These are phyloP conservation scores for Ophonus ardosiacus DNA, from an alignment of 2,888 invertebrate genomes.

Conservation along the genomic window DNA sequence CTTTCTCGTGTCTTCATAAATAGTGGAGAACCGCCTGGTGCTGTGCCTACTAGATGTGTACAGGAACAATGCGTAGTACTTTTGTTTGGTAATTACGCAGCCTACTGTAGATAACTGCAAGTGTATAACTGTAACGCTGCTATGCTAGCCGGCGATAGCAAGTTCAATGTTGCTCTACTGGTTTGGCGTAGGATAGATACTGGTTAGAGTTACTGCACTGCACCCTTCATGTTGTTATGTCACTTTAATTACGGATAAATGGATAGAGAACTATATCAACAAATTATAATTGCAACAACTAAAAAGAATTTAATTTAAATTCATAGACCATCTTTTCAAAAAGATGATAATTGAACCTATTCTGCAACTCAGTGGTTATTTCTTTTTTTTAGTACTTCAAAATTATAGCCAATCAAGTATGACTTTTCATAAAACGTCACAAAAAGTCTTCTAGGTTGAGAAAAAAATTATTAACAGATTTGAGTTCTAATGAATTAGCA, in stretches of 20 bases:
- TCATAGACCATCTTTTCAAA: no score
- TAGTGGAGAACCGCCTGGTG: not conserved
- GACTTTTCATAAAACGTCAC: no score
- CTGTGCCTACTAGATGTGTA: conserved; percentile 30
- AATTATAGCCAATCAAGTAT: no score
- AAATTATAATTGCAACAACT: no score
- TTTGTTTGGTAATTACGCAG: conserved; percentile 56
- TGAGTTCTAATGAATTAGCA: no score
- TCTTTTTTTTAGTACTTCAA: no score
- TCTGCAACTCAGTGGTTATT: no score
- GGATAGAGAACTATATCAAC: not conserved
- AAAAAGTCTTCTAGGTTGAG: no score
- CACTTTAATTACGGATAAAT: not conserved
- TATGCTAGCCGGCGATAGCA: not conserved
- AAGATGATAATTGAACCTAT: no score
- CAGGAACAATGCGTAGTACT: conserved; percentile 57
- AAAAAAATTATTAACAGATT: no score
- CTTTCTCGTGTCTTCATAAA: conserved; percentile 57
- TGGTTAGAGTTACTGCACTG: not conserved
- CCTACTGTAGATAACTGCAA: conserved; percentile 37
- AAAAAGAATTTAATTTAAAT: no score
- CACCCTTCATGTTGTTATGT: not conserved
- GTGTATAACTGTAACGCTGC: conserved; percentile 15
- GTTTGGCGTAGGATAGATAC: conserved; percentile 26
- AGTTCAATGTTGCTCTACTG: conserved; percentile 35